Conservation (phyloP, 2,113 vertebrate genomes). For the Lophius piscatorius region DNA sequence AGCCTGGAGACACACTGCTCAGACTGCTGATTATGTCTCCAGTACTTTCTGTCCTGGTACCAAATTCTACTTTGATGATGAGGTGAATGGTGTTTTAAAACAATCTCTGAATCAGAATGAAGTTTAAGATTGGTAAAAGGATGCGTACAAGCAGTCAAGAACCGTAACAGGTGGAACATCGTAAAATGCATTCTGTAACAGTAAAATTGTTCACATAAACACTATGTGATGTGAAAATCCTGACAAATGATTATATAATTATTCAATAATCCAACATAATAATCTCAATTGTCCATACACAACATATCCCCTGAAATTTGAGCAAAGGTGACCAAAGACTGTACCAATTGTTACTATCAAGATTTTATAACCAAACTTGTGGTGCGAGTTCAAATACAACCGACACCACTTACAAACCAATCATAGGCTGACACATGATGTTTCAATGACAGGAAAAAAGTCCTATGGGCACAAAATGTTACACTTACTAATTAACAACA, state of each 20-base stretch:
- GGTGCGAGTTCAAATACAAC: not conserved
- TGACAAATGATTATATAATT: not conserved
- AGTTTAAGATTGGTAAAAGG: conserved; percentile 1
- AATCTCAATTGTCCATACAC: not conserved
- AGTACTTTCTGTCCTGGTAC: conserved; percentile 44
- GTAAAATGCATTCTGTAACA: not conserved
- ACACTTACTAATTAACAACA: too few species aligned
- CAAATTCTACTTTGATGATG: not conserved
- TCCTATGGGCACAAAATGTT: too few species aligned
- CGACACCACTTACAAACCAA: not conserved
- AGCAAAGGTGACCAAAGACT: not conserved
- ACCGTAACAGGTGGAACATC: not conserved
- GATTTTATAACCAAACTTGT: not conserved
- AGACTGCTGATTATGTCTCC: conserved; percentile 29
- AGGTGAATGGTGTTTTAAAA: conserved; percentile 14
- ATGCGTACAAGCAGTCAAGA: not conserved
- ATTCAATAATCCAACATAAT: not conserved
- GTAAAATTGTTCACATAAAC: conserved; percentile 1
- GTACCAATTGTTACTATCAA: not conserved
- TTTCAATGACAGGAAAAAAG: too few species aligned
- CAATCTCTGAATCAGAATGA: conserved; percentile 7
- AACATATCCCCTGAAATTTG: not conserved
- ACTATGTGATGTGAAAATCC: conserved; percentile 3
- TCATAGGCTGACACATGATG: too few species aligned
- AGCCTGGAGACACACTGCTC: conserved; percentile 53